A percentile compares a stretch with the other conserved stretches of the same genome.
phyloP scores from a whole-genome alignment of 1,140 invertebrate species.

The Drosophila subpulchrella region DNA sequence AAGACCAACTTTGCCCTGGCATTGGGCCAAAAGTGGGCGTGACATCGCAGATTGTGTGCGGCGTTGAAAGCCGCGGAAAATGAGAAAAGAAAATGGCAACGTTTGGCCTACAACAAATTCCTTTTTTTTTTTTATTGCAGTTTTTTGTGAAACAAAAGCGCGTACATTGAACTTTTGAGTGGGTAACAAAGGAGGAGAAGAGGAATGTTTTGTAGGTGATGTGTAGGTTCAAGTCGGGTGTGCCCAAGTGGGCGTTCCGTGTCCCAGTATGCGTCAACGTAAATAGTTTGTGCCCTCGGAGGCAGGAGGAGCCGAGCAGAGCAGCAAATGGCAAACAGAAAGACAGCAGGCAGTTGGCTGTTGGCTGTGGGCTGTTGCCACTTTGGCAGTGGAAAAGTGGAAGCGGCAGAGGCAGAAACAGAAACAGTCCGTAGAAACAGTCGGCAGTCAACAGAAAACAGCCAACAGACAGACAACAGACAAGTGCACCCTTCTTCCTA shows the following conservation, averaged over 20 bases:
- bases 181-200: constrained; percentile 13
- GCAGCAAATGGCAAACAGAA: constrained; percentile 48
- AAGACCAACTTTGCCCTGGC: constrained; percentile 72
- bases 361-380: constrained; percentile 49
- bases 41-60: constrained; percentile 50
- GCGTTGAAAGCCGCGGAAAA: constrained; percentile 65
- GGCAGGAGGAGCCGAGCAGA: constrained; percentile 10
- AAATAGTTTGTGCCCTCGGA: constrained; percentile 63
- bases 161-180: constrained; percentile 70
- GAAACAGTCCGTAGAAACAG: constrained; percentile 9
- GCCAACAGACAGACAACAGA: constrained; percentile 63
- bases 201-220: not conserved
- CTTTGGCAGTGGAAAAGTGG: constrained; percentile 50
- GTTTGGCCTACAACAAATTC: constrained; percentile 60
- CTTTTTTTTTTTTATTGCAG: not conserved
- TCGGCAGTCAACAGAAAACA: constrained; percentile 29
- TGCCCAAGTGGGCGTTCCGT: constrained; percentile 62
- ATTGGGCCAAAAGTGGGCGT: constrained; percentile 33
- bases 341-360: constrained; percentile 45
- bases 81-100: constrained; percentile 67
- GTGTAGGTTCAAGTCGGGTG: constrained; percentile 21
- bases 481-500: constrained; percentile 67
- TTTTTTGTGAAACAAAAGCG: constrained; percentile 60
- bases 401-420: constrained; percentile 21
- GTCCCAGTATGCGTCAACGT: constrained; percentile 51